Conservation (phyloP, 2,888 invertebrate species). For the Ichneumoninae sp. region DNA sequence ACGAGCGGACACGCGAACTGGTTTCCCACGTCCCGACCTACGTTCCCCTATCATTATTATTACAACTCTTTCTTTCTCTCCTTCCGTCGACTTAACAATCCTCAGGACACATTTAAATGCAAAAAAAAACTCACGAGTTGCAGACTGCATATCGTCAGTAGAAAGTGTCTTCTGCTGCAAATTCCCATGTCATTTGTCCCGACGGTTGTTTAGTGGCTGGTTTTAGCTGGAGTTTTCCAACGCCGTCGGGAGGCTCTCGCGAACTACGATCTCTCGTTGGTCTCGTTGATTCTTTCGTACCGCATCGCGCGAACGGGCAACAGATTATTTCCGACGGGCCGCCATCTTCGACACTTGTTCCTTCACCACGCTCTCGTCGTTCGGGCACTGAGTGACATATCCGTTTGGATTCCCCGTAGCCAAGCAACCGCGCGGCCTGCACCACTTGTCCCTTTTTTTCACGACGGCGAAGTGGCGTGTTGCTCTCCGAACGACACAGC, state of each 20-base stretch:
- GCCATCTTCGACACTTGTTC: conserved; percentile 71
- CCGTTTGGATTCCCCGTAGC: conserved; percentile 62
- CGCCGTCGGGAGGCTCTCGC: not conserved
- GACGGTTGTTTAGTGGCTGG: conserved; percentile 28
- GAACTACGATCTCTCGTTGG: not conserved
- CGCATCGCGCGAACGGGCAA: conserved; percentile 54
- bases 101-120: not conserved
- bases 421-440: conserved; percentile 49
- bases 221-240: not conserved
- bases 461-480: not conserved
- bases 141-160: conserved; percentile 83
- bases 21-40: not conserved
- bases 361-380: conserved; percentile 57
- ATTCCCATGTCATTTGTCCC: conserved; percentile 83
- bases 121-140: conserved; percentile 82
- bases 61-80: conserved; percentile 1
- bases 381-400: conserved; percentile 66
- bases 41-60: not conserved
- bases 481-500: not conserved
- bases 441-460: conserved; percentile 13
- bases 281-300: conserved; percentile 12
- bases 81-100: too few species aligned
- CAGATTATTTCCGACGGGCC: conserved; percentile 60
- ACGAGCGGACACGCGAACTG: not conserved
- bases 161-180: conserved; percentile 84